Evolutionary conservation across 2,797 vertebrate genomes (phyloP).

Genomic region (Distichodus sexfasciatus): DNA sequence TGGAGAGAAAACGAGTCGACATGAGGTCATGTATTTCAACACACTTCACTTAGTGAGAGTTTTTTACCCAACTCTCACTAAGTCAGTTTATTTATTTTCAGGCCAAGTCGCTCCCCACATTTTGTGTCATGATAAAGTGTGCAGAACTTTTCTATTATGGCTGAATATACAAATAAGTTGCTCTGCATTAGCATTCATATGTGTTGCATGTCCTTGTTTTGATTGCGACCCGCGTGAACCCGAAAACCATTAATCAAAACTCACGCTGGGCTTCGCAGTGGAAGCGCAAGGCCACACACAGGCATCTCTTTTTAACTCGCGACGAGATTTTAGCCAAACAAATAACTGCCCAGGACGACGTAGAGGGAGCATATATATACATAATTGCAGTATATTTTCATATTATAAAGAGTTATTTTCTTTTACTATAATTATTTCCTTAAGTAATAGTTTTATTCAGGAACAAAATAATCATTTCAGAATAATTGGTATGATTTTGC

Average conservation of each 20-base stretch:
- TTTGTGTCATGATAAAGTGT: not conserved
- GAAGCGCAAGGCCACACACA: not conserved
- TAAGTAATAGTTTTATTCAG: too few relatives aligned
- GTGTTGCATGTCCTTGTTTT: constrained; percentile 16
- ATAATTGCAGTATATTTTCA: too few relatives aligned
- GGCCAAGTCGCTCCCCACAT: too few relatives aligned
- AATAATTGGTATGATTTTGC: too few relatives aligned
- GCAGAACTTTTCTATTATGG: not conserved
- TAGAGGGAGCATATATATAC: too few relatives aligned
- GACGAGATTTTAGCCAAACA: too few relatives aligned
- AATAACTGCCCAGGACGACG: too few relatives aligned
- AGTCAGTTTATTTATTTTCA: too few relatives aligned
- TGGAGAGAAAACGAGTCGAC: not conserved
- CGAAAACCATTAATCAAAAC: constrained; percentile 14
- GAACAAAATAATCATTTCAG: too few relatives aligned
- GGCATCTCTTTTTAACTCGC: not conserved
- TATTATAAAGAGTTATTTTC: too few relatives aligned
- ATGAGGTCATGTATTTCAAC: not conserved
- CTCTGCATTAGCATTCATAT: not conserved
- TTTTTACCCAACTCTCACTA: too few relatives aligned
- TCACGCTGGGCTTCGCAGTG: not conserved
- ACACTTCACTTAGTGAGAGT: not conserved
- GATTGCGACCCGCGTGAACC: not conserved
- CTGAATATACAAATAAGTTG: not conserved
- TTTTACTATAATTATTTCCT: too few relatives aligned